Evolutionary conservation across 2,888 invertebrate species (phyloP).

Genomic region (Psococerastis gibbosa): DNA sequence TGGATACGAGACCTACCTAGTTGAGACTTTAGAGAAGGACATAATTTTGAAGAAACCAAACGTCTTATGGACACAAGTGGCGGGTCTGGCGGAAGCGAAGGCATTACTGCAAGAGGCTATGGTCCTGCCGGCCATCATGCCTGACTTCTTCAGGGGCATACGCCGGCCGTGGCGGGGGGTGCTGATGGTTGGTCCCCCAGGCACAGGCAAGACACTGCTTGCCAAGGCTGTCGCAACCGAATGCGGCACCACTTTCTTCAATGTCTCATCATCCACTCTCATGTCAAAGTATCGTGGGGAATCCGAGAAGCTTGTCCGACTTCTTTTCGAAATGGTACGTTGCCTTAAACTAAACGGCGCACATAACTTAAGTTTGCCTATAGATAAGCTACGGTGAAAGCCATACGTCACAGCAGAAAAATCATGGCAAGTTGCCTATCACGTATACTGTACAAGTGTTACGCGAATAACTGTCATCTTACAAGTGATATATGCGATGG

Average conservation of each 20-base stretch:
- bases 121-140: slow-evolving; percentile 69
- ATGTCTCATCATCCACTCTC: slow-evolving; percentile 69
- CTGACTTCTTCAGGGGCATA: slow-evolving; percentile 76
- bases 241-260: slow-evolving; percentile 73
- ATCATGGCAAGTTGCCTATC: too few species aligned
- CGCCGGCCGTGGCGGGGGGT: slow-evolving; percentile 66
- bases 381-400: too few species aligned
- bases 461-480: too few species aligned
- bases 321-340: slow-evolving; percentile 68
- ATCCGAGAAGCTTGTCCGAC: slow-evolving; percentile 68
- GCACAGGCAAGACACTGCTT: slow-evolving; percentile 63
- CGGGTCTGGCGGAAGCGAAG: slow-evolving; percentile 55
- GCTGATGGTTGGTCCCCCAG: slow-evolving; percentile 45
- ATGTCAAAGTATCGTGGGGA: slow-evolving; percentile 84
- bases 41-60: slow-evolving; percentile 65
- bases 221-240: slow-evolving; percentile 80
- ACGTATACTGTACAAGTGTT: too few species aligned
- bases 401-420: too few species aligned
- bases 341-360: too few species aligned
- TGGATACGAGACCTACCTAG: slow-evolving; percentile 56
- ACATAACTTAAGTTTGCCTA: neutral
- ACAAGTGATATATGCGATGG: too few species aligned
- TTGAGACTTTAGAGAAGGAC: slow-evolving; percentile 67
- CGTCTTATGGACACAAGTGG: slow-evolving; percentile 62
- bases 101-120: slow-evolving; percentile 68